Conservation (phyloP, 2,113 vertebrate genomes). For the Neodontobutis hainanensis region DNA sequence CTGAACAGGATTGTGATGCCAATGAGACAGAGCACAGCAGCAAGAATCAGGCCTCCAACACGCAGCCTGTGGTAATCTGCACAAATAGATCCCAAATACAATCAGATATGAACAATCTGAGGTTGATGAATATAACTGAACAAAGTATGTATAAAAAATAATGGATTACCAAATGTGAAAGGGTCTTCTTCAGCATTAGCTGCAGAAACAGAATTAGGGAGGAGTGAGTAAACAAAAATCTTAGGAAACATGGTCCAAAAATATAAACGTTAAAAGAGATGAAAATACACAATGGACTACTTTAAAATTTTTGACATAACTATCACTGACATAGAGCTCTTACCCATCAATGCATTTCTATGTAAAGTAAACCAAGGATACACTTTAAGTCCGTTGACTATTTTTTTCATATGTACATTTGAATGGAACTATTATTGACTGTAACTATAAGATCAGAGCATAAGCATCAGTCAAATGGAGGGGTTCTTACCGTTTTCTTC, state of each 20-base stretch:
- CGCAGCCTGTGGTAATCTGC: constrained; percentile 85
- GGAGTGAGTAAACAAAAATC: constrained; percentile 6
- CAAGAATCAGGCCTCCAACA: constrained; percentile 83
- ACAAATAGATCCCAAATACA: constrained; percentile 1
- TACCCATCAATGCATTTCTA: constrained; percentile 16
- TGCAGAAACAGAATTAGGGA: constrained; percentile 30
- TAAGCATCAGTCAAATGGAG: not conserved
- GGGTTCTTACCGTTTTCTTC: constrained; percentile 62
- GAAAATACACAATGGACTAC: constrained; percentile 9
- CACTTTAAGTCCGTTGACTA: not conserved
- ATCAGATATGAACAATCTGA: not conserved
- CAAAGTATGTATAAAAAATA: not conserved
- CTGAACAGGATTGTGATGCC: constrained; percentile 87
- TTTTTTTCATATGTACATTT: not conserved
- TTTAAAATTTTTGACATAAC: constrained; percentile 38
- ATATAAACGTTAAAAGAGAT: constrained; percentile 13
- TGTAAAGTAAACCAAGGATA: constrained; percentile 4
- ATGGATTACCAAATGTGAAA: constrained; percentile 77
- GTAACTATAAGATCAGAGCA: not conserved
- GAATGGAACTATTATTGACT: not conserved
- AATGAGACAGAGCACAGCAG: constrained; percentile 83
- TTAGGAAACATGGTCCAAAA: constrained; percentile 16
- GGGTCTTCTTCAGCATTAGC: constrained; percentile 69
- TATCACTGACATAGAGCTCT: no score
- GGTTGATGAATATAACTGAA: not conserved